These are phyloP conservation scores for Phylloscopus trochilus DNA, from an alignment of 2,113 vertebrate species.

Conservation along the genomic window DNA sequence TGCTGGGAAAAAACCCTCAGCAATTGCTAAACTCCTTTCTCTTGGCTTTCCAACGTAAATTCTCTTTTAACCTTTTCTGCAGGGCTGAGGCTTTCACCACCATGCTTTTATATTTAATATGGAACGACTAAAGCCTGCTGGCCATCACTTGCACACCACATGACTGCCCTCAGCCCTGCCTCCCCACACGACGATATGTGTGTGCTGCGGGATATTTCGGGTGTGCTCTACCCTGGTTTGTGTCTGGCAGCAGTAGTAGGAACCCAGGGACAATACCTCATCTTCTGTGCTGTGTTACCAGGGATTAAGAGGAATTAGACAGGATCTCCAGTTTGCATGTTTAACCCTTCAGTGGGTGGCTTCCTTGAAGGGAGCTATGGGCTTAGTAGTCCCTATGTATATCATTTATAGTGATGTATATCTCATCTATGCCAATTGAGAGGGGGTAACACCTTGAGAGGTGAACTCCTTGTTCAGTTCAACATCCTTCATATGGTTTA, in stretches of 20 bases:
- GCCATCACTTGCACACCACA: background rate
- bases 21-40: background rate
- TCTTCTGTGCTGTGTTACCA: background rate
- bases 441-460: background rate
- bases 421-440: rapidly evolving
- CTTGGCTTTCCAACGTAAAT: background rate
- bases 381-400: background rate
- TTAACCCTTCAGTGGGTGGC: background rate
- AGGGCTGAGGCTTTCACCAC: background rate
- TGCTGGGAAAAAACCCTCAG: background rate
- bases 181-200: rapidly evolving
- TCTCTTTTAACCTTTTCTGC: background rate
- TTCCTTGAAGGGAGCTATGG: background rate
- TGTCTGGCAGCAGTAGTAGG: background rate
- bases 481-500: background rate
- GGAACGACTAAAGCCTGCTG: background rate
- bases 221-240: background rate
- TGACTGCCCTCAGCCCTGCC: background rate
- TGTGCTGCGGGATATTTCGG: background rate
- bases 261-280: background rate
- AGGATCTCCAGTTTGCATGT: background rate
- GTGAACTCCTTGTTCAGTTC: background rate
- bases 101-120: background rate
- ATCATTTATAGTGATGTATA: rapidly evolving
- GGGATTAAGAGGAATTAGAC: slow-evolving; percentile 4